Evolutionary conservation across 2,113 vertebrate genomes (phyloP).

Genomic region (Podiceps cristatus): DNA sequence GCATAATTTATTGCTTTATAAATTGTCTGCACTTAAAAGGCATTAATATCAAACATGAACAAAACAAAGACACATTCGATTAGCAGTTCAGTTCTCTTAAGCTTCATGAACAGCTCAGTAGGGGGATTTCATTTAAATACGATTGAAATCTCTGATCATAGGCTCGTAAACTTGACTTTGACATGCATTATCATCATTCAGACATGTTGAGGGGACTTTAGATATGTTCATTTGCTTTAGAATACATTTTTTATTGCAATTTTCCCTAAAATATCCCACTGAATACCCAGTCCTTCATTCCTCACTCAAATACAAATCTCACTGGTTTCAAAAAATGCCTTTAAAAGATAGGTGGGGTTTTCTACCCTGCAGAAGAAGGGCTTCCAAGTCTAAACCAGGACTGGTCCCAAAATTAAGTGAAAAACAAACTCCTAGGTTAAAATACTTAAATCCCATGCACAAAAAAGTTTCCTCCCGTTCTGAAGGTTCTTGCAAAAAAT

Average conservation of each 20-base stretch:
- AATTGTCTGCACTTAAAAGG: slow-evolving; percentile 46
- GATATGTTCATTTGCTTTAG: background rate
- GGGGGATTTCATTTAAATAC: background rate
- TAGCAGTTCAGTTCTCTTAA: slow-evolving; percentile 49
- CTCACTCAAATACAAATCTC: background rate
- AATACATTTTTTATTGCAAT: background rate
- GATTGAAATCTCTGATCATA: background rate
- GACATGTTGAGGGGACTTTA: background rate
- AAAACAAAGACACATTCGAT: slow-evolving; percentile 40
- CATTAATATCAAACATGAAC: slow-evolving; percentile 66
- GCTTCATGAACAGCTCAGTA: slow-evolving; percentile 21
- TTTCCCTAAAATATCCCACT: background rate
- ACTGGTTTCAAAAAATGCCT: background rate
- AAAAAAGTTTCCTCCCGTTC: background rate
- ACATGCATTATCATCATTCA: slow-evolving; percentile 7
- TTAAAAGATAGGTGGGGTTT: background rate
- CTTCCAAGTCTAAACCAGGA: background rate
- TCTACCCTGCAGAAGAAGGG: background rate
- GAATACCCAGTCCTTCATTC: slow-evolving; percentile 9
- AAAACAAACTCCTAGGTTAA: background rate
- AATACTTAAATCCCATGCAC: background rate
- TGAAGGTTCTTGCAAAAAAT: background rate
- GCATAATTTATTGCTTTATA: slow-evolving; percentile 68
- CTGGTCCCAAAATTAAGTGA: background rate
- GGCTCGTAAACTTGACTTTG: slow-evolving; percentile 12